Evolutionary conservation across 2,113 vertebrate genomes (phyloP), one percentile per base, ranked within the genome.

Genomic region (Labeo rohita): DNA sequence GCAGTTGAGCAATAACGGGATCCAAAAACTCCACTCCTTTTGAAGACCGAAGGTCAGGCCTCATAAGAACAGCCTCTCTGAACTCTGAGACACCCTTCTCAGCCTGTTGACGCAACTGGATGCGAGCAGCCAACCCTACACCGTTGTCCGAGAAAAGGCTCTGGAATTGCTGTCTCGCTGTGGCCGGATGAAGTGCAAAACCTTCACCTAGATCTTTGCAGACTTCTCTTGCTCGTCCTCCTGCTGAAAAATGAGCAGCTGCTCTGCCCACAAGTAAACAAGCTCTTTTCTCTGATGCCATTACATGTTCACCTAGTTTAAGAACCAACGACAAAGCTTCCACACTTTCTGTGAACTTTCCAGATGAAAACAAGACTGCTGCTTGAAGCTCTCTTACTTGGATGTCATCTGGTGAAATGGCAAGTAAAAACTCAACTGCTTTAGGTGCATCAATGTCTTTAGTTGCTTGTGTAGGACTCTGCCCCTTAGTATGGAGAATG

Each of bases 171-270:
- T 85, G 90, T 11, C 92, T 91, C 12, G 98, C 97, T 0, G 34
- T 88, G 0, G 88, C 88, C 3, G 96, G 95, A 49, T 94, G 92
- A 43, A 92, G 82, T 15, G 91, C 84, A 80, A 99, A 98, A 15
- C 97, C 97, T 45, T 95, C 92, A 0, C 91, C 93, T 52, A 99
- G 93, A 91, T 98, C 96, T 85, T 70, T 79, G 9, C 96, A 92
- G 70, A 93, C 88, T 86, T 97, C 96, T 4, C 75, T 56, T 0
- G 79, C 86, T 2, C 80, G 72, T 3, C 94, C 92, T 0, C 95
- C 95, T 12, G 94, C 91, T 66, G 93, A 95, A 88, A 97, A 96
- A 88, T 90, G 93, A 0, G 96, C 94, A 0, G 96, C 96, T 0
- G 97, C 97, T 12, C 96, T 93, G 11, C 93, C 87, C 49, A 96